A percentile compares a stretch with the other conserved stretches of the same genome.
phyloP scores from a whole-genome alignment of 2,113 vertebrate genomes.

The Calyptommatus sinebrachiatus region DNA sequence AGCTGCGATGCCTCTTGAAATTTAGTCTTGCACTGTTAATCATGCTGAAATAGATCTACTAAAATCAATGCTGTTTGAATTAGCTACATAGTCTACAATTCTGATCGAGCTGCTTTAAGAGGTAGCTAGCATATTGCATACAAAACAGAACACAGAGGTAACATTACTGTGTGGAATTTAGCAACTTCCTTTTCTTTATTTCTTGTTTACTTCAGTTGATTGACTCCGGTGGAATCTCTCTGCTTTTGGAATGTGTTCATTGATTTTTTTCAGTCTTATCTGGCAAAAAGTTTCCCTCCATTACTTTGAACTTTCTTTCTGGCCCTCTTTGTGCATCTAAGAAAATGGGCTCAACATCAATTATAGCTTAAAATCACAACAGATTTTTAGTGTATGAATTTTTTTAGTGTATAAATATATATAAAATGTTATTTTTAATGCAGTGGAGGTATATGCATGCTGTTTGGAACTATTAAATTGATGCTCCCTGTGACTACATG shows the following conservation, averaged over 20 bases:
- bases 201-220: background rate
- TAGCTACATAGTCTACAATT: too few species aligned
- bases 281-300: background rate
- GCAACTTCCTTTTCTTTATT: background rate
- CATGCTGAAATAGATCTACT: too few species aligned
- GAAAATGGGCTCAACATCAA: background rate
- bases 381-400: background rate
- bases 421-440: too few species aligned
- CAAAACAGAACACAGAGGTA: background rate
- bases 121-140: background rate
- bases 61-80: too few species aligned
- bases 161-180: background rate
- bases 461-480: too few species aligned
- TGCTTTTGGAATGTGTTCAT: background rate
- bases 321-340: background rate
- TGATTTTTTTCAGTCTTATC: background rate
- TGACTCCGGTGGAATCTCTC: background rate
- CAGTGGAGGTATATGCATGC: background rate
- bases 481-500: too few species aligned
- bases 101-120: background rate
- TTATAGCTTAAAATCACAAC: background rate
- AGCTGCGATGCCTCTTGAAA: too few species aligned
- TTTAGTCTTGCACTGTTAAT: too few species aligned
- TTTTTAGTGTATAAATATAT: background rate
- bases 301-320: too few species aligned